These are phyloP conservation scores for Ruditapes philippinarum DNA, from an alignment of 1,140 invertebrate species.

Conservation along the genomic window DNA sequence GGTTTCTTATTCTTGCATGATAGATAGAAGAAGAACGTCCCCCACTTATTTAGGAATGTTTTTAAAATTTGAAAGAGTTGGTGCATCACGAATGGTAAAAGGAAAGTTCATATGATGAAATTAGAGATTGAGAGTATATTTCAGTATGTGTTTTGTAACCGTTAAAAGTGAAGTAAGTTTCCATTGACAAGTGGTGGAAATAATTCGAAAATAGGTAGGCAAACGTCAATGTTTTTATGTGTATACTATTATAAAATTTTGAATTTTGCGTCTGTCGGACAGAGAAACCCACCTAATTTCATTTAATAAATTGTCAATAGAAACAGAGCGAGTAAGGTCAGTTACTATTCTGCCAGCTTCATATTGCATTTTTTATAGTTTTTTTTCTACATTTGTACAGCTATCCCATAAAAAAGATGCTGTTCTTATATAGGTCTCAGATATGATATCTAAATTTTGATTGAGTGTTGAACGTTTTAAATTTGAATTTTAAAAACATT, in stretches of 20 bases:
- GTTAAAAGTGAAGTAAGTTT: not conserved
- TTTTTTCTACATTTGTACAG: conserved; percentile 36
- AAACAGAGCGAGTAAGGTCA: conserved; percentile 2
- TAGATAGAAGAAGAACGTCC: too few relatives aligned
- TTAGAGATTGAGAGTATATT: too few relatives aligned
- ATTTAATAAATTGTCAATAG: not conserved
- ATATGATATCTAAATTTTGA: conserved; percentile 18
- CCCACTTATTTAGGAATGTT: too few relatives aligned
- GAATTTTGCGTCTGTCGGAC: not conserved
- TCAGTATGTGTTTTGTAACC: too few relatives aligned
- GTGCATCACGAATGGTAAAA: too few relatives aligned
- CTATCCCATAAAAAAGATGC: conserved; percentile 31
- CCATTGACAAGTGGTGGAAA: not conserved
- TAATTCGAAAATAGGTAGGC: not conserved
- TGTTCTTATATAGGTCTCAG: conserved; percentile 36
- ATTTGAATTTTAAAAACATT: conserved; percentile 25
- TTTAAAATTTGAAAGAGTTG: too few relatives aligned
- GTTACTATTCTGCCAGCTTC: conserved; percentile 37
- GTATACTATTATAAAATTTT: not conserved
- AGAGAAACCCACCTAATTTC: not conserved
- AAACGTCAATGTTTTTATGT: not conserved
- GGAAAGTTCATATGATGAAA: too few relatives aligned
- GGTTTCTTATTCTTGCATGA: too few relatives aligned
- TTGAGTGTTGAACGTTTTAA: conserved; percentile 39
- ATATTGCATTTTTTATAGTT: conserved; percentile 22